Evolutionary conservation across 2,888 invertebrate genomes (phyloP).

Genomic region (Elaeidobius kamerunicus): DNA sequence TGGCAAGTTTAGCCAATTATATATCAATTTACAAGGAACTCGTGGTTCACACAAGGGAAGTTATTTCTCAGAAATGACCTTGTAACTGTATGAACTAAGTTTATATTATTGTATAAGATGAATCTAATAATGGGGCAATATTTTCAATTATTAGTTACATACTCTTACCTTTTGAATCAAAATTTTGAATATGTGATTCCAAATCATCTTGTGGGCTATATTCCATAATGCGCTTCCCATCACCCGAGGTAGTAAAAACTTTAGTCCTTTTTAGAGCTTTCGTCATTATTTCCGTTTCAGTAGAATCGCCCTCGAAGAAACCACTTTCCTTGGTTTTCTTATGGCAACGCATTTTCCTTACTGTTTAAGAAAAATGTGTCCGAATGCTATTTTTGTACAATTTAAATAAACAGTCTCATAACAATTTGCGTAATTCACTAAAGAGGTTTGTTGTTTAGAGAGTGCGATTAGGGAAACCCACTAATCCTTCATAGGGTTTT

Average conservation of each 20-base stretch:
- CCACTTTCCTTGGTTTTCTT: conserved; percentile 69
- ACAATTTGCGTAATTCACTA: conserved; percentile 3
- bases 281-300: conserved; percentile 58
- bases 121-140: not conserved
- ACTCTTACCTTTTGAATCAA: conserved; percentile 30
- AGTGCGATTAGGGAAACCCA: conserved; percentile 6
- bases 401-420: conserved; percentile 5
- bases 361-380: conserved; percentile 5
- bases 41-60: not conserved
- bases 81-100: too few relatives aligned
- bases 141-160: too few relatives aligned
- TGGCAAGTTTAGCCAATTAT: too few relatives aligned
- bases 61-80: too few relatives aligned
- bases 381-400: conserved; percentile 4
- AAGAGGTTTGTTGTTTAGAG: too few relatives aligned
- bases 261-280: conserved; percentile 49
- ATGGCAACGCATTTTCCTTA: conserved; percentile 47
- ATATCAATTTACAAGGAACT: too few relatives aligned
- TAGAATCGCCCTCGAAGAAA: conserved; percentile 74
- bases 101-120: not conserved
- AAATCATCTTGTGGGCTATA: conserved; percentile 46
- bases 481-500: conserved; percentile 21
- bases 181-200: conserved; percentile 39
- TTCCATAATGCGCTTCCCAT: conserved; percentile 40
- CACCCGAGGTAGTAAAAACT: conserved; percentile 46